phyloP scores from a whole-genome alignment of 2,797 vertebrate species.

The Argentina silus region DNA sequence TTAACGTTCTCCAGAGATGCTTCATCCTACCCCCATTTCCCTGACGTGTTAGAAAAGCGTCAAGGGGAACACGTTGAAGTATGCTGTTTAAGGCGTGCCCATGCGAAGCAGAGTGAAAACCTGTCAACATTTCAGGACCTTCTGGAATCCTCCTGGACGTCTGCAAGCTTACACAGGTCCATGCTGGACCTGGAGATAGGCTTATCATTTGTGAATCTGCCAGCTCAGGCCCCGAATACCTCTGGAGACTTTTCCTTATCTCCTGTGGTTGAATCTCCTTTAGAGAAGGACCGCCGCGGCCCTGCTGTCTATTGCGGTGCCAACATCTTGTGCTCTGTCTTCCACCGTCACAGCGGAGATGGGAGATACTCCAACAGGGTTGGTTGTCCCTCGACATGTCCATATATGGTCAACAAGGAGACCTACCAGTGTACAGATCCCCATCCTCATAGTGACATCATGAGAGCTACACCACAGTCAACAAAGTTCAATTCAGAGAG shows the following conservation, averaged over 20 bases:
- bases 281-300: background rate
- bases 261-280: background rate
- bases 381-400: background rate
- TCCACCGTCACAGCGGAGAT: conserved; percentile 11
- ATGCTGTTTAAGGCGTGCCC: background rate
- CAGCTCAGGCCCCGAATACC: background rate
- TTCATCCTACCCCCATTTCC: conserved; percentile 9
- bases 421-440: background rate
- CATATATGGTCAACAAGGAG: conserved; percentile 1
- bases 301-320: conserved; percentile 12
- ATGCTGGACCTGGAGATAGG: conserved; percentile 28
- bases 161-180: conserved; percentile 39
- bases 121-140: conserved; percentile 36
- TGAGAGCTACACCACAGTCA: background rate
- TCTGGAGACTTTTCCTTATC: conserved; percentile 13
- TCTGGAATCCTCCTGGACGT: conserved; percentile 41
- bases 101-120: conserved; percentile 2
- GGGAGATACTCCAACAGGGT: background rate
- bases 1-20: background rate
- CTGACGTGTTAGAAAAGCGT: background rate
- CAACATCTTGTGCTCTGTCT: conserved; percentile 10
- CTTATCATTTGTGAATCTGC: conserved; percentile 16
- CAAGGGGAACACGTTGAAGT: background rate
- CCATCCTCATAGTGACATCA: conserved; percentile 2
- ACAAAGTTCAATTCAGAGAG: background rate